Evolutionary conservation across 2,888 invertebrate species (phyloP).

Genomic region (Microchrysa polita): DNA sequence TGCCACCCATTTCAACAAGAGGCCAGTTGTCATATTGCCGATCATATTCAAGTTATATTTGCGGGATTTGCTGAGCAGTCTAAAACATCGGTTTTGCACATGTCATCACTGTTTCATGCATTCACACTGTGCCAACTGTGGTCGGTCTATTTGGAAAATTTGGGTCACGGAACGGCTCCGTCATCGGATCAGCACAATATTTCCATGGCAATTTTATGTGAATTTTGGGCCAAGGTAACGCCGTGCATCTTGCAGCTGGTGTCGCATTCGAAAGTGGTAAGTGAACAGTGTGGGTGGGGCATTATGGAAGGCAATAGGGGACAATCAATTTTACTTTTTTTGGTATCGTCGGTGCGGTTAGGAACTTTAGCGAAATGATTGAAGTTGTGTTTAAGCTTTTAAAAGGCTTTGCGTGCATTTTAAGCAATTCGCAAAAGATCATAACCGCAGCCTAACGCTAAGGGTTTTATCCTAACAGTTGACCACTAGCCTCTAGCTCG

Average conservation of each 20-base stretch:
- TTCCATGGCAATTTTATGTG: slow-evolving; percentile 85
- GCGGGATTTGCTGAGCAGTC: slow-evolving; percentile 96
- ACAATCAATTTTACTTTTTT: too few relatives aligned
- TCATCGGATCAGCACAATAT: slow-evolving; percentile 77
- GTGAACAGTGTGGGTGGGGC: too few relatives aligned
- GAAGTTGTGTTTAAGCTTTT: too few relatives aligned
- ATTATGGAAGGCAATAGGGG: too few relatives aligned
- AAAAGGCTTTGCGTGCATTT: too few relatives aligned
- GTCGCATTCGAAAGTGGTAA: slow-evolving; percentile 88
- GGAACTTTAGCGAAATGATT: too few relatives aligned
- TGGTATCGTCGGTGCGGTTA: too few relatives aligned
- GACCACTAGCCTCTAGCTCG: too few relatives aligned
- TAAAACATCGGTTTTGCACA: slow-evolving; percentile 90
- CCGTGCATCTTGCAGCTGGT: slow-evolving; percentile 94
- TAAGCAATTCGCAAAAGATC: too few relatives aligned
- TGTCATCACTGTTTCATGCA: slow-evolving; percentile 96
- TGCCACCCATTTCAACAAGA: slow-evolving; percentile 94
- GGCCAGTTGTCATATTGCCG: slow-evolving; percentile 95
- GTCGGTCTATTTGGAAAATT: slow-evolving; percentile 97
- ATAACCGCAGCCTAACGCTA: too few relatives aligned
- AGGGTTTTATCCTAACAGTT: too few relatives aligned
- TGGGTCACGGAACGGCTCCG: slow-evolving; percentile 73
- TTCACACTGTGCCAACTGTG: slow-evolving; percentile 98
- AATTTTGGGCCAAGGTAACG: slow-evolving; percentile 99
- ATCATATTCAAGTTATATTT: slow-evolving; percentile 95